Evolutionary conservation across 2,113 vertebrate genomes (phyloP).

Genomic region (Micromys minutus): DNA sequence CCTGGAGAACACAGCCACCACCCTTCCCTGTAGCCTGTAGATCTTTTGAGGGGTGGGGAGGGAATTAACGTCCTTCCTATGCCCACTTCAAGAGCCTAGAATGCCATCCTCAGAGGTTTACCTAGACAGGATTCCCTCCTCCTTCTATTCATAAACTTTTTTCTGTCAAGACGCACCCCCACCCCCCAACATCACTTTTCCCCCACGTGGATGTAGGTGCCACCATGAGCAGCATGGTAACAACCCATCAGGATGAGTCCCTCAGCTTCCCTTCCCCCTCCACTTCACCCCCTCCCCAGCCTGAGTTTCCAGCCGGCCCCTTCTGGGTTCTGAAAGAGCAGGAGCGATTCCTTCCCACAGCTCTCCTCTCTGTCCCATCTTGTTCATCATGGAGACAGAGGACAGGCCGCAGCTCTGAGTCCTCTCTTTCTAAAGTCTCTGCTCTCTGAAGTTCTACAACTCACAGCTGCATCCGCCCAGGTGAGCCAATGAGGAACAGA

Average conservation of each 20-base stretch:
- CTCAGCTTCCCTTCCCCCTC: rapidly evolving
- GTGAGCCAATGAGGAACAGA: not conserved
- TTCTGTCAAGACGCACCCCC: not conserved
- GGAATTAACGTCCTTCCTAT: constrained; percentile 62
- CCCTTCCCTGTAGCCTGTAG: not conserved
- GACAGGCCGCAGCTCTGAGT: not conserved
- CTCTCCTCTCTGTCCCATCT: too few relatives aligned
- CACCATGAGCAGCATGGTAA: rapidly evolving
- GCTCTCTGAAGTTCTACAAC: not conserved
- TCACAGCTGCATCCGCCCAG: not conserved
- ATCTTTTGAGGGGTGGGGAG: not conserved
- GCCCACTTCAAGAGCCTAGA: constrained; percentile 34
- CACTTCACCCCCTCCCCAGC: too few relatives aligned
- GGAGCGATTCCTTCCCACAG: too few relatives aligned
- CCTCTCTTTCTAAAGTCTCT: not conserved
- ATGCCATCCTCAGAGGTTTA: not conserved
- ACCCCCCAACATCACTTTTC: not conserved
- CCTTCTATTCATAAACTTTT: not conserved
- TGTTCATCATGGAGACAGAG: not conserved
- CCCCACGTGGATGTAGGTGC: not conserved
- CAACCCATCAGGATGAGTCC: not conserved
- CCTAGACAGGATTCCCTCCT: constrained; percentile 57
- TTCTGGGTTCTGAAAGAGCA: not conserved
- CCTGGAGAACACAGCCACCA: not conserved
- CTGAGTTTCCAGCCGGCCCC: not conserved